Conservation (phyloP, 2,113 vertebrate genomes). For the Planiliza haematocheilus region DNA sequence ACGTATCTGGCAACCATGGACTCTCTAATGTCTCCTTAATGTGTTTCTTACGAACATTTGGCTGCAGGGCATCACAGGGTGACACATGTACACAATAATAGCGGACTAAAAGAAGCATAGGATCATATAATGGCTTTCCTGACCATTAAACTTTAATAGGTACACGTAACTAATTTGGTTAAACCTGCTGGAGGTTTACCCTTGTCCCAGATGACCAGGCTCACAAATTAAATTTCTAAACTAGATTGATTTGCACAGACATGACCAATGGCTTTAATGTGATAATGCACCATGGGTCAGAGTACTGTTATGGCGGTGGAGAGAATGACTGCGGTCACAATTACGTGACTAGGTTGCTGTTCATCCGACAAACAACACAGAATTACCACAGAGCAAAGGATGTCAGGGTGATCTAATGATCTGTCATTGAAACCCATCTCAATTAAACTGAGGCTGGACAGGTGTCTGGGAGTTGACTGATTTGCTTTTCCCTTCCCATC, state of each 20-base stretch:
- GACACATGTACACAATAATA: constrained; percentile 70
- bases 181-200: constrained; percentile 50
- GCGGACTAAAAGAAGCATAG: constrained; percentile 51
- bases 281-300: constrained; percentile 57
- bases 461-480: constrained; percentile 48
- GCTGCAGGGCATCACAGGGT: constrained; percentile 62
- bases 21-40: constrained; percentile 68
- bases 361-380: constrained; percentile 45
- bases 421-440: constrained; percentile 66
- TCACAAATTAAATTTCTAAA: constrained; percentile 64
- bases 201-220: constrained; percentile 43
- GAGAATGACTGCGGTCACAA: constrained; percentile 36
- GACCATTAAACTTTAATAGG: constrained; percentile 77
- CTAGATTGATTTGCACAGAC: constrained; percentile 70
- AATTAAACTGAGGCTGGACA: constrained; percentile 62
- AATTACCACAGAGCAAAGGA: constrained; percentile 47
- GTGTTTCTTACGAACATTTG: constrained; percentile 61
- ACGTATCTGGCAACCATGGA: constrained; percentile 46
- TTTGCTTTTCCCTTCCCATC: constrained; percentile 43
- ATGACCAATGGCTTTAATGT: constrained; percentile 57
- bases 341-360: constrained; percentile 56
- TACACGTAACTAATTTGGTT: constrained; percentile 69
- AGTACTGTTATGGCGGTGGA: constrained; percentile 12
- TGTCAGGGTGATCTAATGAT: constrained; percentile 62
- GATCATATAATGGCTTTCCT: constrained; percentile 57